A percentile compares a stretch with the other conserved stretches of the same genome.
phyloP scores from a whole-genome alignment of 92 coral and sea anemone species.

The Galaxea fascicularis region DNA sequence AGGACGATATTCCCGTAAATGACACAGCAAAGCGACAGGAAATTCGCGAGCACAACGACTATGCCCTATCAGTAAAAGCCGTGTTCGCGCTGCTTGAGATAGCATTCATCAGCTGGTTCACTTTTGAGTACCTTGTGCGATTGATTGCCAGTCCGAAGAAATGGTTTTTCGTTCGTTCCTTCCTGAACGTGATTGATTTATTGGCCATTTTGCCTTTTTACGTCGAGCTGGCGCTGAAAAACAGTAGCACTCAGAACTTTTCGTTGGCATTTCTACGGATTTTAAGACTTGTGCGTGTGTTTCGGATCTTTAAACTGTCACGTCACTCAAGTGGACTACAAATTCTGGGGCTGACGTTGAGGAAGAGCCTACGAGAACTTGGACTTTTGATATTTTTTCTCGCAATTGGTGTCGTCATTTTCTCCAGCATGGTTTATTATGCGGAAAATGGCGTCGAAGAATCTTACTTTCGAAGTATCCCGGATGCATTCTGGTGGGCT shows the following conservation, averaged over 20 bases:
- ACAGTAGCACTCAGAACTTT: constrained; percentile 64
- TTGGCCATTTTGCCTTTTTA: constrained; percentile 96
- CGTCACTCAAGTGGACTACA: constrained; percentile 98
- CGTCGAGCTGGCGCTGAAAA: constrained; percentile 81
- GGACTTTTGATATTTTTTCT: constrained; percentile 93
- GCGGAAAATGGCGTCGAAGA: constrained; percentile 89
- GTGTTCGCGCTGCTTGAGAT: constrained; percentile 86
- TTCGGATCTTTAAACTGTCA: constrained; percentile 94
- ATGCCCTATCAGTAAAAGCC: constrained; percentile 54
- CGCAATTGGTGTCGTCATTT: constrained; percentile 89
- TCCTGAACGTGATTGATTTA: constrained; percentile 93
- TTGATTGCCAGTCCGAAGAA: constrained; percentile 86
- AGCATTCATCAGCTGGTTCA: constrained; percentile 95
- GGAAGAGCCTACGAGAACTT: constrained; percentile 93
- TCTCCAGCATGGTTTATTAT: constrained; percentile 98
- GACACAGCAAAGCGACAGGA: constrained; percentile 64
- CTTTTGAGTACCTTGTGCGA: constrained; percentile 91
- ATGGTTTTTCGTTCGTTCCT: constrained; percentile 78
- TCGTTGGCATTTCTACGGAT: constrained; percentile 94
- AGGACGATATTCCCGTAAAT: constrained; percentile 61
- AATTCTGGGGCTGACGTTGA: constrained; percentile 90
- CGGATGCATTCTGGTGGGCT: constrained; percentile 99
- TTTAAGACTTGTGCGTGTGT: constrained; percentile 93
- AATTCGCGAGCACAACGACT: constrained; percentile 66
- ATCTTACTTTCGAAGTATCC: constrained; percentile 85